Evolutionary conservation across 2,113 vertebrate genomes (phyloP).

Genomic region (Brachionichthys hirsutus): DNA sequence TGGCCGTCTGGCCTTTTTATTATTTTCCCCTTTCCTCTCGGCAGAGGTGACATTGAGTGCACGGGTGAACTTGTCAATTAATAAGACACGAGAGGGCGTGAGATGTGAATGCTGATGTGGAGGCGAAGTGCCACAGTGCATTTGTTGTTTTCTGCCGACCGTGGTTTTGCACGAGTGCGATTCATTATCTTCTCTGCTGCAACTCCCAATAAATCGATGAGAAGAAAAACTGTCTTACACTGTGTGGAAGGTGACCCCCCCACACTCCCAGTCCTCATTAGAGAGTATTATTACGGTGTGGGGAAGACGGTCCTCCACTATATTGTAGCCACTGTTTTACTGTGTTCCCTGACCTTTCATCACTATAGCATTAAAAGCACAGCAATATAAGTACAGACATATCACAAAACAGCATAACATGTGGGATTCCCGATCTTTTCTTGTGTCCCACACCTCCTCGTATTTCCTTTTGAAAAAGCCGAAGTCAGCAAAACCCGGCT

Average conservation of each 20-base stretch:
- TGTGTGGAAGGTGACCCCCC: slow-evolving; percentile 43
- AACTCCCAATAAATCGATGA: slow-evolving; percentile 35
- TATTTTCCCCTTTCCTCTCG: slow-evolving; percentile 24
- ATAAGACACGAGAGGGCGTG: slow-evolving; percentile 60
- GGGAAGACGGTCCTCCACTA: slow-evolving; percentile 11
- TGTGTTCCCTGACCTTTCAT: slow-evolving; percentile 44
- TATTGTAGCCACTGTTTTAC: slow-evolving; percentile 25
- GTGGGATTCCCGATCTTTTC: slow-evolving; percentile 42
- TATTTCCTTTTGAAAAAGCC: slow-evolving; percentile 22
- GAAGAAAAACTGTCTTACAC: neutral
- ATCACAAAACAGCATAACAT: no score
- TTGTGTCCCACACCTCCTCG: slow-evolving; percentile 30
- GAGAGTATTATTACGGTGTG: slow-evolving; percentile 41
- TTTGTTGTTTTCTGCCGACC: slow-evolving; percentile 40
- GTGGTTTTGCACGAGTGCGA: slow-evolving; percentile 43
- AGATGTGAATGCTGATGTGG: slow-evolving; percentile 54
- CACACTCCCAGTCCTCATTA: slow-evolving; percentile 45
- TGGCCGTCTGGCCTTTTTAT: slow-evolving; percentile 45
- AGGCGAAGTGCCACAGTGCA: slow-evolving; percentile 46
- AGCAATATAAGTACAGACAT: no score
- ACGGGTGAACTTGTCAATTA: slow-evolving; percentile 54
- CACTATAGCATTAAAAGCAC: slow-evolving; percentile 20
- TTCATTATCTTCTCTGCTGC: slow-evolving; percentile 6
- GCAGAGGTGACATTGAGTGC: slow-evolving; percentile 59
- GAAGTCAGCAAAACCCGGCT: slow-evolving; percentile 35